Conservation (phyloP, 2,888 invertebrate genomes). For the Opisthograptis luteolata region DNA sequence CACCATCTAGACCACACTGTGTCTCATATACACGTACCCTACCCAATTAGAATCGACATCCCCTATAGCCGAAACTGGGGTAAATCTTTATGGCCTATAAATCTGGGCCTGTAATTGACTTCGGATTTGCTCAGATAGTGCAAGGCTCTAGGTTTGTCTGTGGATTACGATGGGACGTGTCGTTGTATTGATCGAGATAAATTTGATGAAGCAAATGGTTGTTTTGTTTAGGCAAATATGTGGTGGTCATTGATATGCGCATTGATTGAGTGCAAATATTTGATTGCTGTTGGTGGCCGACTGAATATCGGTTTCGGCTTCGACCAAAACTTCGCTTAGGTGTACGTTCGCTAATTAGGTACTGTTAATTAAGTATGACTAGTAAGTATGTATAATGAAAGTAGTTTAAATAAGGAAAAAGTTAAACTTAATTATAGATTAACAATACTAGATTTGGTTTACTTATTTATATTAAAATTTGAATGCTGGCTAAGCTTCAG, state of each 20-base stretch:
- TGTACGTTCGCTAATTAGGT: too few relatives aligned
- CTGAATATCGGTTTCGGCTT: too few relatives aligned
- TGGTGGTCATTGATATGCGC: background rate
- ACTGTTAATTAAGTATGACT: too few relatives aligned
- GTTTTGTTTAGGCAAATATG: background rate
- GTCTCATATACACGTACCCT: slow-evolving; percentile 7
- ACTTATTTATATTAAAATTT: too few relatives aligned
- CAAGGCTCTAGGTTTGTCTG: slow-evolving; percentile 9
- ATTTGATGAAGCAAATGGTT: background rate
- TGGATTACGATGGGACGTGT: slow-evolving; percentile 18
- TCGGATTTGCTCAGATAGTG: slow-evolving; percentile 23
- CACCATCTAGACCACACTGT: background rate
- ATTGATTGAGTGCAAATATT: too few relatives aligned
- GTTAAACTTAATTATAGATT: too few relatives aligned
- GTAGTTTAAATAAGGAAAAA: too few relatives aligned
- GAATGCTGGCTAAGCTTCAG: too few relatives aligned
- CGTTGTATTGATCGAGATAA: slow-evolving; percentile 12
- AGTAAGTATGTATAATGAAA: too few relatives aligned
- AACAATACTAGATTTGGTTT: too few relatives aligned
- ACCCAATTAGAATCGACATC: slow-evolving; percentile 20
- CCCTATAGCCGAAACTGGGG: slow-evolving; percentile 15
- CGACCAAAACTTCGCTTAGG: too few relatives aligned
- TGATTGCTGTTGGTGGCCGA: too few relatives aligned
- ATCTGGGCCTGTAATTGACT: slow-evolving; percentile 22
- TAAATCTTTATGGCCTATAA: slow-evolving; percentile 27